Evolutionary conservation across 1,140 invertebrate species (phyloP).

Genomic region (Solenopsis invicta): DNA sequence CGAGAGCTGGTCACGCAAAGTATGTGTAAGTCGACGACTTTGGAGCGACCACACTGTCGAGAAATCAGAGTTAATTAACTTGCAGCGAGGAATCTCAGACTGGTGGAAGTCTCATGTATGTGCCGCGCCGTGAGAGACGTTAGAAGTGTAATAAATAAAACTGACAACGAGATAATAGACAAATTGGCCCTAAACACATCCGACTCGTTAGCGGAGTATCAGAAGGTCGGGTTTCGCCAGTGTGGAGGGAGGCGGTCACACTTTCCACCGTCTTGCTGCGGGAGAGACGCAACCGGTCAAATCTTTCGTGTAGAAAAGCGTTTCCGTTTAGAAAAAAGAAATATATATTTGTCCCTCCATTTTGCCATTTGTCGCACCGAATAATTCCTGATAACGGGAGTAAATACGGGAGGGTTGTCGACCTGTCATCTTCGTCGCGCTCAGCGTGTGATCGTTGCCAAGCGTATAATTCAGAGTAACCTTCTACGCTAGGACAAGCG

Average conservation of each 20-base stretch:
- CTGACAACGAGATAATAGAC: conserved; percentile 84
- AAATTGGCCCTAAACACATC: conserved; percentile 85
- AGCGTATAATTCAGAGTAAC: conserved; percentile 31
- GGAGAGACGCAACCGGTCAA: not conserved
- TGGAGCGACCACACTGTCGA: not conserved
- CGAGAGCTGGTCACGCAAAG: conserved; percentile 19
- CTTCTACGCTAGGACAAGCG: conserved; percentile 28
- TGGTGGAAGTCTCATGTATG: conserved; percentile 52
- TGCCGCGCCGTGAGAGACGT: conserved; percentile 36
- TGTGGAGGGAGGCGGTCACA: not conserved
- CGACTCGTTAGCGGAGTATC: conserved; percentile 80
- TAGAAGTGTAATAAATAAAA: conserved; percentile 83
- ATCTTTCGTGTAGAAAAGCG: not conserved
- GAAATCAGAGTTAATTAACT: conserved; percentile 63
- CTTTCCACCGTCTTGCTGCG: conserved; percentile 21
- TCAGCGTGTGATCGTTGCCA: not conserved
- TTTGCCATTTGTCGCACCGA: not conserved
- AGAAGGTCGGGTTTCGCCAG: conserved; percentile 77
- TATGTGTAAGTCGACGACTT: conserved; percentile 11
- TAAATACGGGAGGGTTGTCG: conserved; percentile 46
- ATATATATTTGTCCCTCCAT: not conserved
- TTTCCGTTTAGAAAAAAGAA: not conserved
- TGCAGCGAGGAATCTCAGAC: conserved; percentile 58
- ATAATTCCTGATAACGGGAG: conserved; percentile 7
- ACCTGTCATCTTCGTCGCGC: conserved; percentile 4